Percentiles rank a stretch among this genome's conserved stretches.
These are phyloP conservation scores for Hemibagrus wyckioides DNA, from an alignment of 2,113 vertebrate species.

Conservation along the genomic window DNA sequence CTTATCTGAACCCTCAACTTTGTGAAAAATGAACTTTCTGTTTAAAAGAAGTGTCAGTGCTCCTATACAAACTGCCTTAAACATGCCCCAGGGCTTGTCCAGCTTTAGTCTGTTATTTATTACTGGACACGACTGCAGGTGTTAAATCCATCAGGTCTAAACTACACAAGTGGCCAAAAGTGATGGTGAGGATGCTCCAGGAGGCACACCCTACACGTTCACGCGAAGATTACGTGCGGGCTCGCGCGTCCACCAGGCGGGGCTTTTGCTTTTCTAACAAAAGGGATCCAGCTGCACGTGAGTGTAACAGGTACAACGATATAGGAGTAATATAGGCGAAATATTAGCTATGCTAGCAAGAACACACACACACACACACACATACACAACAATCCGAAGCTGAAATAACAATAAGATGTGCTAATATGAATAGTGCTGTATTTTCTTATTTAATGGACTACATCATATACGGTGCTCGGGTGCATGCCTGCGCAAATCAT, in stretches of 20 bases:
- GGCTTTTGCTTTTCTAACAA: neutral
- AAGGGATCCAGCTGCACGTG: neutral
- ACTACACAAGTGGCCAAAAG: neutral
- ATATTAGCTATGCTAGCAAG: neutral
- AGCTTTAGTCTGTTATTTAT: neutral
- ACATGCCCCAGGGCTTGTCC: neutral
- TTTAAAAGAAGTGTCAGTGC: neutral
- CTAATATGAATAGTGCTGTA: neutral
- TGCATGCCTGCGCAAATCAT: neutral
- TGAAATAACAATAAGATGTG: too few species aligned
- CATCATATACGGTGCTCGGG: neutral
- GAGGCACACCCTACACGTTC: neutral
- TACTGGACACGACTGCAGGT: neutral
- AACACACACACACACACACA: neutral
- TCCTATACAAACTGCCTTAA: neutral
- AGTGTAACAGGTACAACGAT: neutral
- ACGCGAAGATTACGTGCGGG: constrained; percentile 26
- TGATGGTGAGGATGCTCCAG: neutral
- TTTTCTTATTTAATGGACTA: neutral
- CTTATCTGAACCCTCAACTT: neutral
- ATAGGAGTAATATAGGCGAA: neutral
- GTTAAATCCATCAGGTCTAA: neutral
- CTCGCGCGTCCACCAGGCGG: neutral
- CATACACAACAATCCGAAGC: neutral
- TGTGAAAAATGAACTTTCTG: neutral